Evolutionary conservation across 1,140 invertebrate species (phyloP), one percentile per base, ranked within the genome.

Genomic region (Lepidostoma basale): DNA sequence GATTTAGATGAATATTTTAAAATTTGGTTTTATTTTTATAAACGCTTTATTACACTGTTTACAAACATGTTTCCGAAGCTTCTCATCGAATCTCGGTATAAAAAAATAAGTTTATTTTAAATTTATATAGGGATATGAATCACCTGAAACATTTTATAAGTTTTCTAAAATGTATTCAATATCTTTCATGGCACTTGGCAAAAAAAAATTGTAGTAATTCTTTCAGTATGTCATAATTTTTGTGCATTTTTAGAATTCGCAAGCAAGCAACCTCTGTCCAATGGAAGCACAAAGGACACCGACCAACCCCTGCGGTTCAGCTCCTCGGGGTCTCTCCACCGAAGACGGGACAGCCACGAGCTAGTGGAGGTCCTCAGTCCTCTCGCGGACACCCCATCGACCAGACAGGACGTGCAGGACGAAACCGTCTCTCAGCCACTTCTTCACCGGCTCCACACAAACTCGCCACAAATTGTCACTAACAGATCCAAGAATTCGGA

Each of bases 361-460:
- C 65, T 71, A 6, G 26, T 47, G 12, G 69, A 71, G 60, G 58
- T 71, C 28, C 14, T 71, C 33, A 64, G 64, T 36, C 65, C 69
- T 1, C 47, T 23, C 4, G 12, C 45, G 4, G 54, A 49, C 14
- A 23, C 3, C n/a, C 20, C 44, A 5, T 5, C 10, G 12, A 10
- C 47, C 14, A 40, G 58, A 44, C n/a, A n/a, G n/a, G 60, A 6
- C 6, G 14, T 4, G n/a, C 64, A 42, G 3, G 56, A 60, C 12
- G 36, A 40, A 6, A 12, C 26, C 20, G 62, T 64, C 25, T 36
- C 33, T 4, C 69, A 67, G 23, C 69, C 69, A 6, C 40, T 63
- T 10, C 44, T 63, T 2, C 26, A 47, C 30, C 8, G 30, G 20
- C n/a, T 16, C 4, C 5, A 42, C 22, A 20, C 40, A 8, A 60